Evolutionary conservation across 2,888 invertebrate species (phyloP), one percentile per base, ranked within the genome.

Genomic region (Catocala fraxini): DNA sequence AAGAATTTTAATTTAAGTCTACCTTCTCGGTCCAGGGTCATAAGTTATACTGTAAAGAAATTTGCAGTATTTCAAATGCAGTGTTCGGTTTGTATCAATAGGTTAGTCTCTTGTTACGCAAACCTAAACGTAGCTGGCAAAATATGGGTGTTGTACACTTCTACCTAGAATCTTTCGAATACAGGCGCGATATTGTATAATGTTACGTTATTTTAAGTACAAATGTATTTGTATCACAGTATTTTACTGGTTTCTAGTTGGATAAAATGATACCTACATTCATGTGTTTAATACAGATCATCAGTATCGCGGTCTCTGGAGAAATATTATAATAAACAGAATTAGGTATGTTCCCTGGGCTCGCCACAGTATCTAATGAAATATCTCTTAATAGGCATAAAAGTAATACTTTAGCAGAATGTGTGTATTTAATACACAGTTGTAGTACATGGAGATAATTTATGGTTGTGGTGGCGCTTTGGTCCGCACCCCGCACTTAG

Each of bases 401-500:
- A 65, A 59, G 65, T 61, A 59, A 67, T 58, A 43, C 48, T 15
- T 63, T 56, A 65, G 59, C 67, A 65, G 68, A 73, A 70, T 70
- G 70, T 75, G 76, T 80, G 81, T 77, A 25, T 25, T 25, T 25
- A 75, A 80, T 77, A 79, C 68, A 51, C 59, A 65, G 72, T 75
- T 75, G 73, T 39, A 39, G 70, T 66, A 65, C 68, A 83, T 83
- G 79, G 75, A 75, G 82, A 86, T 87, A 86, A 86, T 81, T 81
- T 82, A 88, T 83, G 77, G 82, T 78, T 79, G 84, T 75, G 82
- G 82, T 78, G 65, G 77, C 81, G 51, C 12, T 25, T 1, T 33
- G 33, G 82, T 80, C 77, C 74, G 88, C 89, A 89, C 90, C 89
- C 89, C 87, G 85, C 88, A 86, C 84, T 89, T 88, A 85, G 85